Evolutionary conservation across 2,888 invertebrate genomes (phyloP).

Genomic region (Sphaeridia pumilis): DNA sequence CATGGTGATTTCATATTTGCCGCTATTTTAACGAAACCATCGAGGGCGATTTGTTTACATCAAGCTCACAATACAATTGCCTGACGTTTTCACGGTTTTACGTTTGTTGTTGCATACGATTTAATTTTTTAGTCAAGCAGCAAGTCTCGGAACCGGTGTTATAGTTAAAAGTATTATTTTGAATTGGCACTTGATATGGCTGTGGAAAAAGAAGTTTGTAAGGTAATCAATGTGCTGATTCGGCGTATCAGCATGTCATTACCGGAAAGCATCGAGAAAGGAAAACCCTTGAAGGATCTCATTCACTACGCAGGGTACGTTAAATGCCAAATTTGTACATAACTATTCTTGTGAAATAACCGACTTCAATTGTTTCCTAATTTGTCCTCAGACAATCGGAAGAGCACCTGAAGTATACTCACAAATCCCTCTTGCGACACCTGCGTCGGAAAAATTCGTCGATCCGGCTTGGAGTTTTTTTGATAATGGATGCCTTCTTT

Average conservation of each 20-base stretch:
- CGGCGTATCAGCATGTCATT: neutral
- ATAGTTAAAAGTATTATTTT: too few species aligned
- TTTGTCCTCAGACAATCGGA: neutral
- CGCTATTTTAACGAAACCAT: too few species aligned
- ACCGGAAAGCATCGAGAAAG: neutral
- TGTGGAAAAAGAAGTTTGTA: neutral
- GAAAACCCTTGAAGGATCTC: neutral
- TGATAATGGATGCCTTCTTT: constrained; percentile 1
- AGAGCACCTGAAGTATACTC: neutral
- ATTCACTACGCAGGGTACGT: neutral
- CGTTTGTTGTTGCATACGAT: too few species aligned
- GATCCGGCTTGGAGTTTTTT: neutral
- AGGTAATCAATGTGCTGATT: neutral
- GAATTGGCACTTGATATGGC: too few species aligned
- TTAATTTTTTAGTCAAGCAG: too few species aligned
- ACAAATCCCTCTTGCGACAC: neutral
- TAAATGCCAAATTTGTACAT: too few species aligned
- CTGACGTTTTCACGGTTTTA: too few species aligned
- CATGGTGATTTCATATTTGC: too few species aligned
- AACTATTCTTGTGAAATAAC: neutral
- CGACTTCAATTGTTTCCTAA: neutral
- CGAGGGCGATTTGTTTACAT: too few species aligned
- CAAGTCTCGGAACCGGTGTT: too few species aligned
- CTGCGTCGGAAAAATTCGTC: neutral
- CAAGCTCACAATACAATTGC: too few species aligned